Conservation (phyloP, 2,113 vertebrate genomes). For the Procavia capensis region DNA sequence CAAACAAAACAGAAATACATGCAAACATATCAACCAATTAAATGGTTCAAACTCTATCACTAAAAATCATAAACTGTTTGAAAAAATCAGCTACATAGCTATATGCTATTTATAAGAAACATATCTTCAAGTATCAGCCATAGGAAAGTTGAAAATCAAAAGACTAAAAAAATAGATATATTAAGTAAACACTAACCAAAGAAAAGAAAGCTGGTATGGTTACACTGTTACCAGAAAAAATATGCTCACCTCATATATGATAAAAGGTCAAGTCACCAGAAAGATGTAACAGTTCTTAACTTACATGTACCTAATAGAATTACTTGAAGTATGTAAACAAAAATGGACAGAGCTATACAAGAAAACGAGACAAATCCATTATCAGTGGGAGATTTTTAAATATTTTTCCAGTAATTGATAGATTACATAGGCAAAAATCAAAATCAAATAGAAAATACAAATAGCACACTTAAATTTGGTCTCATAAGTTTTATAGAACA, state of each 20-base stretch:
- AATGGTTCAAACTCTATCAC: background rate
- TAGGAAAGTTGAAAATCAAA: constrained; percentile 25
- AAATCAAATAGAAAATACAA: constrained; percentile 6
- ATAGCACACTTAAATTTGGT: background rate
- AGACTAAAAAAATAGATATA: background rate
- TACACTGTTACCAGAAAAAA: constrained; percentile 28
- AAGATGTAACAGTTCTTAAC: constrained; percentile 36
- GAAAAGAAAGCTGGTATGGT: constrained; percentile 12
- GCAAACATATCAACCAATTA: background rate
- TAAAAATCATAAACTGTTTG: background rate
- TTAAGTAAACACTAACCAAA: constrained; percentile 28
- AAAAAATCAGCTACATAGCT: background rate
- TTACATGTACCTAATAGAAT: background rate
- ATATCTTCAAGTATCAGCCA: background rate
- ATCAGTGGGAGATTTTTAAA: background rate
- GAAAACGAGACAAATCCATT: background rate
- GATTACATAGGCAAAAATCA: constrained; percentile 41
- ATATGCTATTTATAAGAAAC: background rate
- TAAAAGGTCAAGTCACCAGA: background rate
- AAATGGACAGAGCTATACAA: constrained; percentile 23
- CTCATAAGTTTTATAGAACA: constrained; percentile 4
- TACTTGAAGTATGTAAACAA: constrained; percentile 40
- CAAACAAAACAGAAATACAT: constrained; percentile 9
- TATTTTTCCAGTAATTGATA: background rate
- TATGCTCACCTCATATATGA: background rate